A percentile compares a stretch with the other conserved stretches of the same genome.
These are phyloP conservation scores for Monochamus saltuarius DNA, from an alignment of 1,140 invertebrate genomes.

Conservation along the genomic window DNA sequence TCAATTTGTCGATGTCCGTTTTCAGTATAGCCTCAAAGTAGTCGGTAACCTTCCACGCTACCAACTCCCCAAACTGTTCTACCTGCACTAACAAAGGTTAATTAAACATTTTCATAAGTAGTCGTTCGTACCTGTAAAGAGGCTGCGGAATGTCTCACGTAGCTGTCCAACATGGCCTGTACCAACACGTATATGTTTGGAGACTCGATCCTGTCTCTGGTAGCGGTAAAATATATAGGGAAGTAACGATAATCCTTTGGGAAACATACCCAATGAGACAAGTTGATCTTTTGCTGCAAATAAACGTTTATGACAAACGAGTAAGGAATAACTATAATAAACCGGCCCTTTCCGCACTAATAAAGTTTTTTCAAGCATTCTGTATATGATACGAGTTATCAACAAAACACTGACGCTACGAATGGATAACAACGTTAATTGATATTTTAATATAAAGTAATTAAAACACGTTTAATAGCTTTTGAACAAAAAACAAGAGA, in stretches of 20 bases:
- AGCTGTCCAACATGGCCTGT: constrained; percentile 53
- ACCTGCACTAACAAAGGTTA: constrained; percentile 54
- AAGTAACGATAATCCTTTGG: constrained; percentile 55
- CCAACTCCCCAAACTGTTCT: constrained; percentile 65
- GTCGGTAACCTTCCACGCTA: constrained; percentile 64
- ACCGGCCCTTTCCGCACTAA: too few relatives aligned
- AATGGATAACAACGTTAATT: background rate
- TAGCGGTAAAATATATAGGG: constrained; percentile 52
- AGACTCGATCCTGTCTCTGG: constrained; percentile 29
- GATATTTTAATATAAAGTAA: too few relatives aligned
- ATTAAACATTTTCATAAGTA: too few relatives aligned
- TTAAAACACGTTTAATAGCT: too few relatives aligned
- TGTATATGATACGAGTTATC: background rate
- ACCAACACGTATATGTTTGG: constrained; percentile 55
- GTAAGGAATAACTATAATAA: background rate
- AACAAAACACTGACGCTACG: background rate
- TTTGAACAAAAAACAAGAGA: too few relatives aligned
- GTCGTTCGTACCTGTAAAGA: constrained; percentile 33
- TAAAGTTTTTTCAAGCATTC: too few relatives aligned
- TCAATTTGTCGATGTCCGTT: constrained; percentile 64
- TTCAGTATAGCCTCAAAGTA: constrained; percentile 63
- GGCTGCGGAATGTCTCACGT: constrained; percentile 41
- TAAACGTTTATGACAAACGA: background rate
- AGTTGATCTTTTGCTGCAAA: constrained; percentile 46
- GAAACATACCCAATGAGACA: constrained; percentile 58